Evolutionary conservation across 2,113 vertebrate species (phyloP), one percentile per base, ranked within the genome.

Genomic region (Athene noctua): DNA sequence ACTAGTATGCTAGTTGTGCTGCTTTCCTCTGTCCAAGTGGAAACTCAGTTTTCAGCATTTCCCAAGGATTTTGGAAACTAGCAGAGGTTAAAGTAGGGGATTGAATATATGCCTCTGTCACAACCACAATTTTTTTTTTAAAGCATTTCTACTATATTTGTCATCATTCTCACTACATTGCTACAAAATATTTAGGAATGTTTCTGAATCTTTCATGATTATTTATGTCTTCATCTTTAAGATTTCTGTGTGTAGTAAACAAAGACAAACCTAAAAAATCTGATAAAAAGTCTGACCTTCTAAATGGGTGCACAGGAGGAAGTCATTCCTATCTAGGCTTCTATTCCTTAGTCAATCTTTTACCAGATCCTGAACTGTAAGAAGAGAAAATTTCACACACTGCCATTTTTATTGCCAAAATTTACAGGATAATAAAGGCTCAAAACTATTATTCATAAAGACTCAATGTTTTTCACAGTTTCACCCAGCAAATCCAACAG

Each of bases 281-380:
- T 26, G 26, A 68, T 23, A 70, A 30, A 57, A 71, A 10, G 10
- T 74, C 97, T 93, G 98, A 98, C 96, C 96, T 98, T 97, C 98
- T 96, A 90, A 98, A 97, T 23, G 96, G 92, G 80, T 98, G 97
- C 96, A 98, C 75, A 49, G 97, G 98, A 96, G 95, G 96, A 89
- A 98, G 84, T 57, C 89, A 97, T 68, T 95, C 81, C 26, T 90
- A 66, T 90, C 97, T 97, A 47, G 95, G 57, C 77, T 96, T 90
- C 47, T 88, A 14, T 57, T 70, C 26, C 51, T 52, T 42, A 55
- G 30, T 20, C 79, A 10, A 94, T 74, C 92, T 97, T 57, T 40
- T 72, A 49, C n/a, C 18, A 86, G 12, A 26, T 51, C 46, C 68
- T 90, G 42, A 82, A 87, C 52, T 17, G 2, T 49, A 94, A 90